Base-by-base conservation (phyloP, 1,140 invertebrate species). In the Propsilocerus akamusi region DNA sequence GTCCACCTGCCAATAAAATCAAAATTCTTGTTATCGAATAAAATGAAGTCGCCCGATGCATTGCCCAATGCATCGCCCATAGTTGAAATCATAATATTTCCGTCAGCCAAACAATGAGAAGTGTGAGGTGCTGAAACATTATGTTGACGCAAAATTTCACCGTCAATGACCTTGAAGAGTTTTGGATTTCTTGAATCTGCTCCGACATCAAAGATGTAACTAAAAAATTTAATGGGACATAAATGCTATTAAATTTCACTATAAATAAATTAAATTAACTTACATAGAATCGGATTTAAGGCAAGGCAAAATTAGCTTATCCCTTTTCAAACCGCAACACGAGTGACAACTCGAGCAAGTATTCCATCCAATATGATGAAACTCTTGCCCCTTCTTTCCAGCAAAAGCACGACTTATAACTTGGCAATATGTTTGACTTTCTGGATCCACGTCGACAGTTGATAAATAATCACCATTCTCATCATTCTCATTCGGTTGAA, bases 331-430 rank as follows among this genome's bases (percentile, higher is more conserved):
- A 20, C n/a, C n/a, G n/a, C n/a, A n/a, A n/a, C n/a, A n/a, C n/a
- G n/a, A 57, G 62, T 80, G 71, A 63, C 91, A 96, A 67, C 89
- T 93, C 54, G 88, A 92, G 62, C 94, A 98, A 7, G 89, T 77
- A 61, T 97, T 97, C 93, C 93, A 97, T 0, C 93, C 94, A 14
- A 79, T 83, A 62, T 97, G 94, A 63, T 98, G 94, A 0, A 98
- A 62, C 65, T 98, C 94, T 60, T 98, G 89, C 2, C 80, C 84
- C 5, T 72, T 59, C 49, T 83, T 65, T n/a, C 79, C 77, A 58
- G 92, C 83, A 51, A 79, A 72, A 0, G 88, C 72, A 46, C 89
- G 81, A 61, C 89, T 80, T 47, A 97, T 83, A 3, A 92, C 91
- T 76, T 94, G 75, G 50, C 75, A 76, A 64, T 86, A 97, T n/a